Evolutionary conservation across 1,140 invertebrate genomes (phyloP).

Genomic region (Anthonomus grandis): DNA sequence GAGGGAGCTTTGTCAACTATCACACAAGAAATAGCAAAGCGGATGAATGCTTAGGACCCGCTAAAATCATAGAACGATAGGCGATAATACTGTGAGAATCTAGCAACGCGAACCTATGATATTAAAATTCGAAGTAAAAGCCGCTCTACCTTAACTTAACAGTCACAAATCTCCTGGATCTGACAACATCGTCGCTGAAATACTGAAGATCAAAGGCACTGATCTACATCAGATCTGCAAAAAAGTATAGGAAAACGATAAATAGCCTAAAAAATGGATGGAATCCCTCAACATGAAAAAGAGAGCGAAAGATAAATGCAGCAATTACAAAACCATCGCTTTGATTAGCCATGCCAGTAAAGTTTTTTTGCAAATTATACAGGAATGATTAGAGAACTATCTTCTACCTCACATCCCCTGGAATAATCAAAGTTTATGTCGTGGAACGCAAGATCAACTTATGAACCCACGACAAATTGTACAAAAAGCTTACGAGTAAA

Average conservation of each 20-base stretch:
- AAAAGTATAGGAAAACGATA: neutral
- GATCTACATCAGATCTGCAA: neutral
- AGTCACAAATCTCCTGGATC: neutral
- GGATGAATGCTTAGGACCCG: too few relatives aligned
- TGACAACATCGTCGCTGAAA: slow-evolving; percentile 16
- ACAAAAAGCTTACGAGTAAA: slow-evolving; percentile 1
- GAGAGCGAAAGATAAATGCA: neutral
- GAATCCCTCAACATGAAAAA: neutral
- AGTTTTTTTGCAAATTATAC: slow-evolving; percentile 16
- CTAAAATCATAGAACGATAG: too few relatives aligned
- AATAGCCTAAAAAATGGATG: slow-evolving; percentile 5
- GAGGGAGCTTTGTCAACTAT: too few relatives aligned
- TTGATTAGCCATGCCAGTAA: slow-evolving; percentile 14
- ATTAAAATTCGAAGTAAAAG: slow-evolving; percentile 1
- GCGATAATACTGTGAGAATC: neutral
- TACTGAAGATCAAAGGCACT: slow-evolving; percentile 11
- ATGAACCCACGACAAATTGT: slow-evolving; percentile 4
- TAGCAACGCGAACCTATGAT: neutral
- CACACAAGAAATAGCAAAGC: too few relatives aligned
- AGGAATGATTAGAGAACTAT: slow-evolving; percentile 8
- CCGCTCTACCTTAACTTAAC: too few relatives aligned
- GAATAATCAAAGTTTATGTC: too few relatives aligned
- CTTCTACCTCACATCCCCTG: slow-evolving; percentile 10
- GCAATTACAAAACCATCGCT: slow-evolving; percentile 13
- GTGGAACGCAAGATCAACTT: neutral